Conservation (phyloP, 2,113 vertebrate species). For the Corythoichthys haematopterus region DNA sequence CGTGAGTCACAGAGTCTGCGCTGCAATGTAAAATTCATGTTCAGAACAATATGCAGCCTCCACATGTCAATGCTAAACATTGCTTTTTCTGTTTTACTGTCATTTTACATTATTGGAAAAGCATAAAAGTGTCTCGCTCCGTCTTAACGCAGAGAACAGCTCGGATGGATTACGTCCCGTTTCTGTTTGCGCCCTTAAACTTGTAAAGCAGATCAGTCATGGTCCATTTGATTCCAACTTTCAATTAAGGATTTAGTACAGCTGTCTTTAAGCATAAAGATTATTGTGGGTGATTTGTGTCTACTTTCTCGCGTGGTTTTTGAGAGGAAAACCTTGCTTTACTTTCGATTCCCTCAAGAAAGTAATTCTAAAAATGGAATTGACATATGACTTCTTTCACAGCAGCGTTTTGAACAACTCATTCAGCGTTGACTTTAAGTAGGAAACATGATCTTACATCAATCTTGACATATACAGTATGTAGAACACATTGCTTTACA, state of each 20-base stretch:
- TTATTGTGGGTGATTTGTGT: slow-evolving; percentile 61
- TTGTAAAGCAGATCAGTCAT: slow-evolving; percentile 59
- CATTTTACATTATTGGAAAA: slow-evolving; percentile 64
- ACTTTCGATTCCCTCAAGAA: slow-evolving; percentile 31
- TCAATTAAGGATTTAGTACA: slow-evolving; percentile 67
- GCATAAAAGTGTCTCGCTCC: slow-evolving; percentile 49
- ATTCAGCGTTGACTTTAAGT: slow-evolving; percentile 23
- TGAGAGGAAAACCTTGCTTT: slow-evolving; percentile 34
- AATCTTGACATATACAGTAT: slow-evolving; percentile 7
- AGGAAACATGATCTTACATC: slow-evolving; percentile 11
- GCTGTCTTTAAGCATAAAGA: slow-evolving; percentile 66
- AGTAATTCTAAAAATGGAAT: slow-evolving; percentile 41
- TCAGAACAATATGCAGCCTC: slow-evolving; percentile 60
- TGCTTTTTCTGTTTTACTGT: slow-evolving; percentile 60
- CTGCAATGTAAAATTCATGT: slow-evolving; percentile 56
- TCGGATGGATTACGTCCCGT: slow-evolving; percentile 54
- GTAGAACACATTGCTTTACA: neutral
- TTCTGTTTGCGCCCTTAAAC: slow-evolving; percentile 46
- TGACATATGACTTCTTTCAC: slow-evolving; percentile 46
- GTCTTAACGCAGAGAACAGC: slow-evolving; percentile 44
- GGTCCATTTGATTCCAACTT: slow-evolving; percentile 57
- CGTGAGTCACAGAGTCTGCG: slow-evolving; percentile 58
- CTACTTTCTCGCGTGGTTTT: slow-evolving; percentile 32
- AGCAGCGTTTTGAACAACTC: slow-evolving; percentile 32
- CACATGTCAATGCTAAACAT: slow-evolving; percentile 58